A percentile compares a stretch with the other conserved stretches of the same genome.
These are phyloP conservation scores for Parnassius smintheus DNA, from an alignment of 2,888 invertebrate species.

Conservation along the genomic window DNA sequence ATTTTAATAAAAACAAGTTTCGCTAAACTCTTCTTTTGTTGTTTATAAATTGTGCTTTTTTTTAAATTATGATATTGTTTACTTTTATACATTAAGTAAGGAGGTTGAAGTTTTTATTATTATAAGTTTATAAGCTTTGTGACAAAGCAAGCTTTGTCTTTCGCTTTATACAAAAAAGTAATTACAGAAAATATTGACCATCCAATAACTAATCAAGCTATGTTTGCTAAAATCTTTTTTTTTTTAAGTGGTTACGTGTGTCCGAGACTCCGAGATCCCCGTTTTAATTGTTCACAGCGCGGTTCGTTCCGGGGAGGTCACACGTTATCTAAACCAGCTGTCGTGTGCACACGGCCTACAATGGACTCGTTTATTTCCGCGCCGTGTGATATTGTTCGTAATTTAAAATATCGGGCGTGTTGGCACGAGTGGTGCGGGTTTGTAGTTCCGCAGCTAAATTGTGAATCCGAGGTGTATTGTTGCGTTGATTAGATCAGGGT, in stretches of 20 bases:
- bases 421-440: constrained; percentile 52
- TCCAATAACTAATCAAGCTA: constrained; percentile 11
- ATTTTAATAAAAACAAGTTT: constrained; percentile 22
- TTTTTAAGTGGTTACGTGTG: constrained; percentile 38
- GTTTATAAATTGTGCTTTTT: too few species aligned
- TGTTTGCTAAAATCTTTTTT: constrained; percentile 29
- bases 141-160: too few species aligned
- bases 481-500: constrained; percentile 76
- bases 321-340: constrained; percentile 78
- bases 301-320: constrained; percentile 70
- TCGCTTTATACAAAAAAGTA: too few species aligned
- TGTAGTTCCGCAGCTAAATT: constrained; percentile 65
- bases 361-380: constrained; percentile 70
- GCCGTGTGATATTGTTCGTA: constrained; percentile 74
- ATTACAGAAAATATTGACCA: too few species aligned
- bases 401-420: constrained; percentile 73
- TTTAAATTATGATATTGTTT: too few species aligned
- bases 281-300: constrained; percentile 56
- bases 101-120: too few species aligned
- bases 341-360: constrained; percentile 68
- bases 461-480: constrained; percentile 72
- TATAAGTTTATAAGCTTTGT: too few species aligned
- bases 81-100: too few species aligned
- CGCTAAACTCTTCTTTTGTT: neutral
- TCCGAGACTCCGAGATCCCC: constrained; percentile 47